Conservation (phyloP, 2,797 vertebrate species). For the Dromococcyx pavoninus region DNA sequence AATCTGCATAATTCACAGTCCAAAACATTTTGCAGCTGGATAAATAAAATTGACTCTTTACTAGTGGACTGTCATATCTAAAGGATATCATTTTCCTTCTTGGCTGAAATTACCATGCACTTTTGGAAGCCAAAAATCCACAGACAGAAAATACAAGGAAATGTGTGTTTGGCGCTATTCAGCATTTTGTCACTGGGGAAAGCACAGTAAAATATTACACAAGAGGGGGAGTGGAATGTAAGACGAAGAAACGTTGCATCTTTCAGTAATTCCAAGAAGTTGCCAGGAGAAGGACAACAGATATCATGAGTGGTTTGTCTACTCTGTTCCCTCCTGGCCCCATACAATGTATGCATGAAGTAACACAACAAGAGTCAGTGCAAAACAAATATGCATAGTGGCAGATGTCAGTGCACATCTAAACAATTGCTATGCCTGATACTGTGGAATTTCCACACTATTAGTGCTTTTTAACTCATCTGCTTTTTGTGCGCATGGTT, state of each 20-base stretch:
- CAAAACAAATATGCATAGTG: conserved; percentile 56
- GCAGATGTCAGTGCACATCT: conserved; percentile 32
- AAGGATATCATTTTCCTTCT: conserved; percentile 42
- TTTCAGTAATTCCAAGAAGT: conserved; percentile 19
- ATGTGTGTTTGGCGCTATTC: conserved; percentile 14
- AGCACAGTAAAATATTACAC: background rate
- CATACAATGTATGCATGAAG: background rate
- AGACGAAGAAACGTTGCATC: background rate
- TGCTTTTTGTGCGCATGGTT: conserved; percentile 28
- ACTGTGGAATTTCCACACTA: conserved; percentile 48
- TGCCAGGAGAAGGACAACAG: conserved; percentile 16
- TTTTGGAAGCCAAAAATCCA: conserved; percentile 3
- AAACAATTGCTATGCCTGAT: conserved; percentile 48
- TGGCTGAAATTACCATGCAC: conserved; percentile 19
- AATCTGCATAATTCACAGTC: conserved; percentile 21
- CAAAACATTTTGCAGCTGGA: conserved; percentile 7
- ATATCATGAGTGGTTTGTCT: background rate
- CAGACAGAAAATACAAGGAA: background rate
- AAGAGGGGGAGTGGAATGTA: background rate
- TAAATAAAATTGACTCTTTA: conserved; percentile 23
- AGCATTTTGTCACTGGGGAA: background rate
- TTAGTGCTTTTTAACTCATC: conserved; percentile 45
- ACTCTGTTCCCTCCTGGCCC: background rate
- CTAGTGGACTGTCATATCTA: conserved; percentile 19
- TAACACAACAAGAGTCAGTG: conserved; percentile 9